Evolutionary conservation across 2,113 vertebrate genomes (phyloP), one percentile per base, ranked within the genome.

Genomic region (Tragelaphus buxtoni): DNA sequence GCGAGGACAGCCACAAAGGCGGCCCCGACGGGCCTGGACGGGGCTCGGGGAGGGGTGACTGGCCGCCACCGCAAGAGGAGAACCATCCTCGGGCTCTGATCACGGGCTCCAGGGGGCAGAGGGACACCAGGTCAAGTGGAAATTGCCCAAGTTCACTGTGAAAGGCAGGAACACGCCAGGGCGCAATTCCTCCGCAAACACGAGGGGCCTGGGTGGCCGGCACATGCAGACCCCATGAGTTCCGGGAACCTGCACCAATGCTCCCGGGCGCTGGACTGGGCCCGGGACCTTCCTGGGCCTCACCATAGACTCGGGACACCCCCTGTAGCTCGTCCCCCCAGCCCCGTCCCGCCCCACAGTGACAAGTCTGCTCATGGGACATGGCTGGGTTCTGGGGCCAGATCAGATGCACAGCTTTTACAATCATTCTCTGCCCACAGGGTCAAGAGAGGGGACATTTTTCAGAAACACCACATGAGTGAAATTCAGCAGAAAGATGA

Each of bases 221-320:
- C 24, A 5, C 3, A 13, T 4, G 18, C 7, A 18, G 65, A 16
- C 61, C 83, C 53, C 0, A 0, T 7, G 60, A 53, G 53, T 4
- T 11, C 45, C 0, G 0, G 2, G 65, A 2, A 0, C 0, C 28
- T 2, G 0, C 22, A 5, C 74, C 3, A 3, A 30, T 0, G 5
- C 22, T 76, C 2, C 7, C 0, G 1, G 74, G 60, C 3, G 2
- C 51, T 0, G 30, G 12, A 10, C 35, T 0, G 1, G 0, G 10
- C 9, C 47, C n/a, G 12, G 24, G 47, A 51, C 13, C 55, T 35
- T 17, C 22, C 0, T 1, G 16, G 1, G 86, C 11, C 72, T 9
- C 3, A 9, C 22, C 9, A 28, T 3, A 28, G 55, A 2, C 61
- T 3, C 2, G 1, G 1, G 56, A 39, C 18, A 24, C 5, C 18